Percentiles rank a stretch among this genome's conserved stretches.
phyloP scores from a whole-genome alignment of 2,888 invertebrate species.

The Dorcus hopei region DNA sequence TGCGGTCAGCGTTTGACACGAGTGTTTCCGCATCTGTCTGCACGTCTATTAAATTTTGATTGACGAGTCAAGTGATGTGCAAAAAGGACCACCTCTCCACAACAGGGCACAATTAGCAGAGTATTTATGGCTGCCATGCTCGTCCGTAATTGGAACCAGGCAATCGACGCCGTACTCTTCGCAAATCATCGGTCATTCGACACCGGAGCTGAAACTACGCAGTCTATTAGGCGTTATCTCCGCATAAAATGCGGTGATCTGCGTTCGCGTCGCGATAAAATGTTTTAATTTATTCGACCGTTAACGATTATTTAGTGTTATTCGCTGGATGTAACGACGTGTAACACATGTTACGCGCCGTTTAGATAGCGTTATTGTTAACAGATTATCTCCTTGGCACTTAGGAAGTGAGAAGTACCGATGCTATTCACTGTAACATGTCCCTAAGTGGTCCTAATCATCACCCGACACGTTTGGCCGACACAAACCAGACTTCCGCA shows the following conservation, averaged over 20 bases:
- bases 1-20: conserved; percentile 8
- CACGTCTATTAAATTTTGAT: conserved; percentile 27
- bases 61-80: conserved; percentile 26
- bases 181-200: conserved; percentile 9
- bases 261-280: conserved; percentile 15
- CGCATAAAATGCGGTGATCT: not conserved
- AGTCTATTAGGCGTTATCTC: conserved; percentile 10
- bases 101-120: conserved; percentile 27
- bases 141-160: conserved; percentile 28
- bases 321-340: conserved; percentile 14
- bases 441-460: conserved; percentile 17
- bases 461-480: conserved; percentile 11
- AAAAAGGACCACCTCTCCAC: conserved; percentile 27
- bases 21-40: conserved; percentile 21
- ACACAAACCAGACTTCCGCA: conserved; percentile 14
- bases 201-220: conserved; percentile 5
- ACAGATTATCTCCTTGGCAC: conserved; percentile 9
- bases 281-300: conserved; percentile 16
- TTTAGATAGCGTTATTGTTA: conserved; percentile 15
- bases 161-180: conserved; percentile 14
- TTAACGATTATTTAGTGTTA: conserved; percentile 17
- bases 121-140: conserved; percentile 30
- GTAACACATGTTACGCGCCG: conserved; percentile 17
- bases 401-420: conserved; percentile 7
- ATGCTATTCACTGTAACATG: conserved; percentile 12